Evolutionary conservation across 2,888 invertebrate genomes (phyloP).

Genomic region (Anoncus sp.): DNA sequence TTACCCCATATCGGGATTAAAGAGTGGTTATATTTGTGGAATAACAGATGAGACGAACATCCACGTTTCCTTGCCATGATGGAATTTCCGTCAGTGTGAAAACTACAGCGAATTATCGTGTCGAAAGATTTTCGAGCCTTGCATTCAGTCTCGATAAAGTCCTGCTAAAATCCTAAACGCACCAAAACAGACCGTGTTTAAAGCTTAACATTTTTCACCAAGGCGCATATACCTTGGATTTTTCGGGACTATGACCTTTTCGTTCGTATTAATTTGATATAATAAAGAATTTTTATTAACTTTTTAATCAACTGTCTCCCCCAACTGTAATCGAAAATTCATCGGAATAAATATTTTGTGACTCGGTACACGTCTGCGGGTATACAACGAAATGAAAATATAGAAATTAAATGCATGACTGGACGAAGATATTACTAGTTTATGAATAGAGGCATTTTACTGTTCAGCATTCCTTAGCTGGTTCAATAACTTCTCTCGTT

Average conservation of each 20-base stretch:
- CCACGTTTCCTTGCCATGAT: neutral
- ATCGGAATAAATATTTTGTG: neutral
- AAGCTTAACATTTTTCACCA: neutral
- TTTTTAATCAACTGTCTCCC: no score
- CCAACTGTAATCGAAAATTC: neutral
- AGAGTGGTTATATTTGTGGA: neutral
- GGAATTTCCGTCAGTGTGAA: neutral
- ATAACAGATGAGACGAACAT: neutral
- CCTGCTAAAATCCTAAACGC: neutral
- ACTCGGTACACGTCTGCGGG: no score
- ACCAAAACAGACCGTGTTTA: no score
- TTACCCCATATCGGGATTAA: constrained; percentile 42
- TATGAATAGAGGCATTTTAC: neutral
- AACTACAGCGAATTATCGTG: neutral
- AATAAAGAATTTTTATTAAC: no score
- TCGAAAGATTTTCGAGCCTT: neutral
- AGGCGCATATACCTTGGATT: neutral
- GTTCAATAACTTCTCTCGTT: neutral
- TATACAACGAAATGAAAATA: neutral
- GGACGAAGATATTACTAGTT: neutral
- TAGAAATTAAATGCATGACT: neutral
- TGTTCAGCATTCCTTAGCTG: neutral
- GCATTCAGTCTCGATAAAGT: neutral
- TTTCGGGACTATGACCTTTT: neutral
- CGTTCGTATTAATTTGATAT: no score